Base-by-base conservation (phyloP, 2,113 vertebrate species). In the Glaucidium brasilianum region DNA sequence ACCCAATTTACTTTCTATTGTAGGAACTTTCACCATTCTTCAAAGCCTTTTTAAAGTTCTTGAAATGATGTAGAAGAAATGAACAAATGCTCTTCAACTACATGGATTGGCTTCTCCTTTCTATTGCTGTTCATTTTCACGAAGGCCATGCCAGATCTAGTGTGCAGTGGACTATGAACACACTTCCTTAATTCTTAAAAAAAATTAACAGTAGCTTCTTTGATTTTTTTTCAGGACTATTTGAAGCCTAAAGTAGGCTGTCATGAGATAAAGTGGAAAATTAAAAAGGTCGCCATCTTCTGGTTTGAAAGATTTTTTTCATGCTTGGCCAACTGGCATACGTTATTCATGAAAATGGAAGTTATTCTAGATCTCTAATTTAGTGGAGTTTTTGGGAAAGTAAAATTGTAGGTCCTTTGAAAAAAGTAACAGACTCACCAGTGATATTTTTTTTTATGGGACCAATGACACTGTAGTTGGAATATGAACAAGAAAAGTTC, bases 221-320 rank as follows among this genome's bases (percentile, higher is more conserved):
- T 93, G 81, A 66, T 73, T 82, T 80, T 73, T 82, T 80, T 58
- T 73, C 25, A 47, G 37, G 56, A 30, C 43, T 95, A 7, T 72
- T 85, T 94, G 77, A 86, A 89, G 64, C 39, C 68, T 90, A 13
- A 83, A 94, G n/a, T 27, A 83, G 73, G 47, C 50, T 71, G 89
- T 84, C 52, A 13, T 83, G 84, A 81, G 84, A 83, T 72, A 80
- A 85, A 96, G 30, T 89, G 73, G 80, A 86, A 95, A 94, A 92
- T 94, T 26, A 15, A 77, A 62, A 86, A 71, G 34, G 12, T 79
- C 1, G 0, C 90, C 76, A 56, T 95, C 63, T 85, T 27, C 29
- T 66, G n/a, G 19, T 74, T 91, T 77, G 86, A 90, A 94, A 85
- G 56, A 26, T 53, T 52, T 52, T 55, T 50, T 71, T 92, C 66